Conservation (phyloP, 2,113 vertebrate species). For the Aythya baeri region DNA sequence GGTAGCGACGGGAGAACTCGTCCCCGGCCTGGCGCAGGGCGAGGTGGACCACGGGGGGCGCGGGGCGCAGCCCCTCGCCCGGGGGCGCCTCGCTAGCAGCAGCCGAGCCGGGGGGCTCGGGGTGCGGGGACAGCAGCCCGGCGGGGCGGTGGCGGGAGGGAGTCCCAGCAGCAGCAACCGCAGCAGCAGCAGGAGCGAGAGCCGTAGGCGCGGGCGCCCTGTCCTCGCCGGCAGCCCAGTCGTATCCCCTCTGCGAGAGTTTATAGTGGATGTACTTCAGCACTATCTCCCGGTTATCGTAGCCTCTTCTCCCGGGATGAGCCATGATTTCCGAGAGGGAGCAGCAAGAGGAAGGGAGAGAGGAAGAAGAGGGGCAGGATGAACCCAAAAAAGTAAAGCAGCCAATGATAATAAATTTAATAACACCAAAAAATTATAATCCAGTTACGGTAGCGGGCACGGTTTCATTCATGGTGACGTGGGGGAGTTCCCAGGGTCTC, state of each 20-base stretch:
- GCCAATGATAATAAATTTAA: constrained; percentile 65
- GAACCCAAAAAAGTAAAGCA: constrained; percentile 66
- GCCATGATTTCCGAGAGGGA: constrained; percentile 77
- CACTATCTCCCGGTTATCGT: constrained; percentile 84
- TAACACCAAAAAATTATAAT: constrained; percentile 73
- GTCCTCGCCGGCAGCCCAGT: constrained; percentile 78
- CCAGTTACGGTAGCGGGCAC: constrained; percentile 76
- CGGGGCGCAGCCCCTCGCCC: constrained; percentile 66
- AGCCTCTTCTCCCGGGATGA: constrained; percentile 80
- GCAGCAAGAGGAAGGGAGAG: constrained; percentile 62
- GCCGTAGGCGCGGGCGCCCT: constrained; percentile 35
- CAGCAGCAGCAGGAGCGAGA: constrained; percentile 45
- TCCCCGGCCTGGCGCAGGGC: constrained; percentile 91
- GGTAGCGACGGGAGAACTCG: constrained; percentile 91
- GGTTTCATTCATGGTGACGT: constrained; percentile 78
- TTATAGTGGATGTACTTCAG: constrained; percentile 86
- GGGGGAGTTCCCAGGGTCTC: constrained; percentile 74
- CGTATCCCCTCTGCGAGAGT: constrained; percentile 84
- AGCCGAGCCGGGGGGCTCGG: constrained; percentile 52
- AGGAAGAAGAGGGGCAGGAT: constrained; percentile 65
- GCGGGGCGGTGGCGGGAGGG: constrained; percentile 60
- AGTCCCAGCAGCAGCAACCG: constrained; percentile 64
- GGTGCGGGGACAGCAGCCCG: constrained; percentile 54
- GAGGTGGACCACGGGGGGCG: constrained; percentile 82
- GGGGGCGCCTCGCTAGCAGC: constrained; percentile 73